Evolutionary conservation across 2,113 vertebrate genomes (phyloP).

Genomic region (Menura novaehollandiae): DNA sequence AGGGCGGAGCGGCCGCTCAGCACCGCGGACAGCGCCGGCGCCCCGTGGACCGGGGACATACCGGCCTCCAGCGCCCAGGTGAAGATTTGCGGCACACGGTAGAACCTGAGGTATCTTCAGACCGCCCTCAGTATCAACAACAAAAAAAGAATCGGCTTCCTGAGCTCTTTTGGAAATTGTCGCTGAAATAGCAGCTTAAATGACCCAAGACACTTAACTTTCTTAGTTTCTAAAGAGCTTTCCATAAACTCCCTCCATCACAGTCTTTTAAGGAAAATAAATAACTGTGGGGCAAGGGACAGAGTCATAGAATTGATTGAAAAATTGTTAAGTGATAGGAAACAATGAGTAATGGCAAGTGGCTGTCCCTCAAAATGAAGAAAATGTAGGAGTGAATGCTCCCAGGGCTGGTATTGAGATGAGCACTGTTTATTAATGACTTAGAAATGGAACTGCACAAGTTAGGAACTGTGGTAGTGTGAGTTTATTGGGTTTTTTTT

Average conservation of each 20-base stretch:
- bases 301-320: not conserved
- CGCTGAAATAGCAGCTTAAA: not conserved
- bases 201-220: not conserved
- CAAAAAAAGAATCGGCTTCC: not conserved
- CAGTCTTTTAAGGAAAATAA: not conserved
- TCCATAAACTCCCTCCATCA: not conserved
- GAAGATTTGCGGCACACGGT: fast-evolving
- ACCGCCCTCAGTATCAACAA: fast-evolving
- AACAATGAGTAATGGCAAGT: not conserved
- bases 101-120: fast-evolving
- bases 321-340: not conserved
- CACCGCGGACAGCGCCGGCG: not conserved
- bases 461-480: not conserved
- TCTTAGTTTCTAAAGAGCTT: not conserved
- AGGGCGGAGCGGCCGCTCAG: not conserved
- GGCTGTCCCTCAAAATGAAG: not conserved
- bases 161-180: not conserved
- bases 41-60: fast-evolving
- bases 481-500: not conserved
- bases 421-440: not conserved
- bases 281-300: not conserved
- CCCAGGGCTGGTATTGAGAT: not conserved
- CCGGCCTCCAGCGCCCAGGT: fast-evolving
- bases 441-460: not conserved
- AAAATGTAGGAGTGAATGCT: not conserved